These are phyloP conservation scores for Gambusia holbrooki DNA, from an alignment of 2,113 vertebrate genomes.

Conservation along the genomic window DNA sequence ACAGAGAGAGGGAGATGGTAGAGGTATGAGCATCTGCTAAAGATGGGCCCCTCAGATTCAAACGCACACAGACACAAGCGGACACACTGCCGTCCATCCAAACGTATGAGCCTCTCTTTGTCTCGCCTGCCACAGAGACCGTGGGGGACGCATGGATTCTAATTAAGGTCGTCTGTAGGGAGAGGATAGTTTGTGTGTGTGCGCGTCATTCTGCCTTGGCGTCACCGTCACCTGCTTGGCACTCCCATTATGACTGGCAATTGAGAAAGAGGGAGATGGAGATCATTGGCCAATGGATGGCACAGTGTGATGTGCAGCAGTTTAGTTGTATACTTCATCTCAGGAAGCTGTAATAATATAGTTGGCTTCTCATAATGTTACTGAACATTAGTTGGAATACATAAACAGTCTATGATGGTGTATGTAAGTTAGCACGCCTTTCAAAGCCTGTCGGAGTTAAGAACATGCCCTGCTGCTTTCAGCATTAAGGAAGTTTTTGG, in stretches of 20 bases:
- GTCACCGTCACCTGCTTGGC: constrained; percentile 80
- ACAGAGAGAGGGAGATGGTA: constrained; percentile 89
- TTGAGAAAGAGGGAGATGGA: constrained; percentile 30
- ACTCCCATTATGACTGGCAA: constrained; percentile 75
- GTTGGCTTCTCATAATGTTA: neutral
- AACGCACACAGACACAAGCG: constrained; percentile 48
- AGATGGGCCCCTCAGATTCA: constrained; percentile 85
- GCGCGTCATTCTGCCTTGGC: constrained; percentile 81
- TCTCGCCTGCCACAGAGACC: constrained; percentile 78
- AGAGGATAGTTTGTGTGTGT: constrained; percentile 61
- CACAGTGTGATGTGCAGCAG: constrained; percentile 20
- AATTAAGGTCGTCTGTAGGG: constrained; percentile 83
- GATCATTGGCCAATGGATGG: constrained; percentile 25
- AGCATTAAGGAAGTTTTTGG: constrained; percentile 63
- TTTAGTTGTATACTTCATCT: constrained; percentile 23
- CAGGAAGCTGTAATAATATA: neutral
- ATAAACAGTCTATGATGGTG: neutral
- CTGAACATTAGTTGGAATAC: neutral
- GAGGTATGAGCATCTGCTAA: constrained; percentile 91
- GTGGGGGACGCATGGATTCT: constrained; percentile 80
- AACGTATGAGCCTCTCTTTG: constrained; percentile 82
- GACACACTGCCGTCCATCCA: constrained; percentile 66
- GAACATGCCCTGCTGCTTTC: constrained; percentile 62
- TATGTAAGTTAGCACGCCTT: neutral
- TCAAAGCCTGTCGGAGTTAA: constrained; percentile 30